Conservation (phyloP, 2,797 vertebrate genomes). For the Poecilia picta region DNA sequence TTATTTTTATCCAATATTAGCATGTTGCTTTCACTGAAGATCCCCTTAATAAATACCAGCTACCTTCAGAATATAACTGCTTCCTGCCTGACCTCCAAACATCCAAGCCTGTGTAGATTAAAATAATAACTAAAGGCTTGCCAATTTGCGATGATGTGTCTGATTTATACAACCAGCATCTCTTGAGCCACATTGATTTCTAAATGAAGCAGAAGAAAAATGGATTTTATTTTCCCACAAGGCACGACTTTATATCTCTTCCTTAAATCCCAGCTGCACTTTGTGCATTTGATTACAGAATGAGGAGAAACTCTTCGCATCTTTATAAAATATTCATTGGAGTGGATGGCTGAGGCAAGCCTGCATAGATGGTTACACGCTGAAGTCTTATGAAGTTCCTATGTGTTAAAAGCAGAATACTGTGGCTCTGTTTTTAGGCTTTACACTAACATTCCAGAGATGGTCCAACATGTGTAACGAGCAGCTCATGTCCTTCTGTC, state of each 20-base stretch:
- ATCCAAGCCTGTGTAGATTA: constrained; percentile 77
- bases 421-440: constrained; percentile 43
- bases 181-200: constrained; percentile 80
- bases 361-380: constrained; percentile 72
- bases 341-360: constrained; percentile 73
- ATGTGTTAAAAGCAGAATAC: constrained; percentile 54
- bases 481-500: constrained; percentile 1
- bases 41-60: constrained; percentile 59
- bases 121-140: constrained; percentile 71
- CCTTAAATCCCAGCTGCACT: constrained; percentile 79
- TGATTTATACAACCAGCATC: constrained; percentile 71
- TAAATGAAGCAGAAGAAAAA: constrained; percentile 83
- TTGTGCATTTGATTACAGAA: constrained; percentile 83
- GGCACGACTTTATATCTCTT: constrained; percentile 81
- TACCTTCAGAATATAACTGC: constrained; percentile 64
- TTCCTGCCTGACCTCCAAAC: constrained; percentile 53
- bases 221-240: constrained; percentile 71
- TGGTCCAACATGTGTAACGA: constrained; percentile 46
- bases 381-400: constrained; percentile 69
- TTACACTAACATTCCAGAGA: constrained; percentile 25
- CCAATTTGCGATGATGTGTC: constrained; percentile 40
- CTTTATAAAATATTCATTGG: constrained; percentile 86
- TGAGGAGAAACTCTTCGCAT: constrained; percentile 81
- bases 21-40: constrained; percentile 53
- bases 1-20: constrained; percentile 56